These are phyloP conservation scores for Pachycephala philippinensis DNA, from an alignment of 2,113 vertebrate genomes.

Conservation along the genomic window DNA sequence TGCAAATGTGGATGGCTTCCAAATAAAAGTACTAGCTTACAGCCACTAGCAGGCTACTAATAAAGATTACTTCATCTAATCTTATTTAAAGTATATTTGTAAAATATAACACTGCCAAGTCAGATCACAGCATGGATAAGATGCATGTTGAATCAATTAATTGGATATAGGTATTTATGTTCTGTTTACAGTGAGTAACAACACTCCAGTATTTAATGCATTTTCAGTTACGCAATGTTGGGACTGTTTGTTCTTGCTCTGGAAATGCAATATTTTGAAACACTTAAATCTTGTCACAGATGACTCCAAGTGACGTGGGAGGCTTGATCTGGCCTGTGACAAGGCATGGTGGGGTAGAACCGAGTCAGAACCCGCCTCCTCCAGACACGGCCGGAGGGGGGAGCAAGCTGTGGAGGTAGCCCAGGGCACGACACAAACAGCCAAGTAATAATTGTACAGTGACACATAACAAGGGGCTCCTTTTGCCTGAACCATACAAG, in stretches of 20 bases:
- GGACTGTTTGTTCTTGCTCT: conserved; percentile 62
- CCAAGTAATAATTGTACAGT: neutral
- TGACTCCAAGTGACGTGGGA: conserved; percentile 38
- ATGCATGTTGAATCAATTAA: conserved; percentile 49
- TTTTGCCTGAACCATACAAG: neutral
- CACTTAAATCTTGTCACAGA: conserved; percentile 61
- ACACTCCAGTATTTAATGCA: conserved; percentile 38
- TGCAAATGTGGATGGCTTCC: conserved; percentile 41
- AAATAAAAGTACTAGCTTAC: conserved; percentile 53
- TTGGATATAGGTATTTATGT: conserved; percentile 45
- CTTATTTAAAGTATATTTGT: conserved; percentile 48
- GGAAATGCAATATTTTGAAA: conserved; percentile 62
- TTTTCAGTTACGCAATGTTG: conserved; percentile 14
- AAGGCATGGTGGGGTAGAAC: neutral
- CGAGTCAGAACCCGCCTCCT: neutral
- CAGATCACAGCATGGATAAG: conserved; percentile 18
- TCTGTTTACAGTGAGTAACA: conserved; percentile 53
- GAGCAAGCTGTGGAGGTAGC: neutral
- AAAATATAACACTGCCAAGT: conserved; percentile 53
- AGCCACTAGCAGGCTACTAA: conserved; percentile 36
- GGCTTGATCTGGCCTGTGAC: neutral
- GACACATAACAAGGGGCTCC: neutral
- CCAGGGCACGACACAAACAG: neutral
- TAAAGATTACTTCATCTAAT: conserved; percentile 62
- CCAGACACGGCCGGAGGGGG: fast-evolving